Conservation (phyloP, 2,888 invertebrate genomes). For the Cinara cedri region DNA sequence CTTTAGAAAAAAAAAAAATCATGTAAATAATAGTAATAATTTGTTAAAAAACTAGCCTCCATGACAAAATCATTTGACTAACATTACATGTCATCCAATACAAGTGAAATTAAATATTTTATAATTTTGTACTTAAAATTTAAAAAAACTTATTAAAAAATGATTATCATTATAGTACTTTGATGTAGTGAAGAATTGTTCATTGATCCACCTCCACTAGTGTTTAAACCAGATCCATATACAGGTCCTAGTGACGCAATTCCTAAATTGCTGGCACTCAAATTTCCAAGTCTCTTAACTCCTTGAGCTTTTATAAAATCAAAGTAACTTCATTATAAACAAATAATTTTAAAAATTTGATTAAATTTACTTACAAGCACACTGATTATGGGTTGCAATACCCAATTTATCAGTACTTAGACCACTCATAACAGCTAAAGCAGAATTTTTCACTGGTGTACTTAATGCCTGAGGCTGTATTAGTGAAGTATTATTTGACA, state of each 20-base stretch:
- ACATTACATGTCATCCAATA: no score
- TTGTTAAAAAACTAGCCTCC: no score
- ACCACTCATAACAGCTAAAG: conserved; percentile 63
- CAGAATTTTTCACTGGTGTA: conserved; percentile 66
- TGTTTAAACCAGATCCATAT: conserved; percentile 44
- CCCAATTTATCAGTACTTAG: conserved; percentile 62
- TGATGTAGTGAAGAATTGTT: conserved; percentile 49
- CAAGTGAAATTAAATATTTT: background rate
- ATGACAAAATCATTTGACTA: no score
- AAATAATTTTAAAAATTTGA: background rate
- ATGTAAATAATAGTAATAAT: no score
- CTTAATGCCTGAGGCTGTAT: conserved; percentile 61
- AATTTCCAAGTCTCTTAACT: conserved; percentile 45
- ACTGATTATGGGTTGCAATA: conserved; percentile 36
- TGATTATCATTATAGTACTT: no score
- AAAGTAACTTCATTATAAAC: conserved; percentile 14
- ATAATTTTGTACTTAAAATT: background rate
- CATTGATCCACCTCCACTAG: conserved; percentile 41
- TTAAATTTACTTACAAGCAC: conserved; percentile 32
- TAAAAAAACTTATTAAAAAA: background rate
- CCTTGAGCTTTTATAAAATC: conserved; percentile 34
- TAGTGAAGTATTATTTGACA: conserved; percentile 60
- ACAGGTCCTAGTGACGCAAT: conserved; percentile 40
- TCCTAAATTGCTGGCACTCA: conserved; percentile 46
- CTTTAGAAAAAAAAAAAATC: no score